Percentiles rank a stretch among this genome's conserved stretches.
Evolutionary conservation across 2,113 vertebrate genomes (phyloP).

Genomic region (Cyanoderma ruficeps): DNA sequence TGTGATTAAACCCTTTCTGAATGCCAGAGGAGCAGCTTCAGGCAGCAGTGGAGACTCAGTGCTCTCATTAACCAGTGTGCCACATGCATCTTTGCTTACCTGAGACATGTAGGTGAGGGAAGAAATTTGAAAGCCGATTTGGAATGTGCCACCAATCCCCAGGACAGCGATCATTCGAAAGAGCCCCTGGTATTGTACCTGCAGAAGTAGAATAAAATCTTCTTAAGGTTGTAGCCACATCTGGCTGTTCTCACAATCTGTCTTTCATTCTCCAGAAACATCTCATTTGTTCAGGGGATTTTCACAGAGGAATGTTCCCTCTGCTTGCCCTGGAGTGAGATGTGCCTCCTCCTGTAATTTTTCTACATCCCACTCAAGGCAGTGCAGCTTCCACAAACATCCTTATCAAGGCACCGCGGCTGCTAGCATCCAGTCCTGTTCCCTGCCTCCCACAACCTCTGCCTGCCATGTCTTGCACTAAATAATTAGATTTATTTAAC

Average conservation of each 20-base stretch:
- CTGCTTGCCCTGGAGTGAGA: not conserved
- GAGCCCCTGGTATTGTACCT: constrained; percentile 61
- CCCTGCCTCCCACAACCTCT: not conserved
- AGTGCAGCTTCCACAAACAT: not conserved
- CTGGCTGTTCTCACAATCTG: not conserved
- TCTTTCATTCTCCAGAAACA: not conserved
- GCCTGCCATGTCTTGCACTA: not conserved
- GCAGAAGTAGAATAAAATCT: not conserved
- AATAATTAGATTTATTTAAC: not conserved
- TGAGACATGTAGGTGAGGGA: constrained; percentile 78
- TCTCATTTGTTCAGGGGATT: not conserved
- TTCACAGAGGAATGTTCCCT: not conserved
- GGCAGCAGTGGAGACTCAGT: not conserved
- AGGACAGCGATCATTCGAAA: constrained; percentile 58
- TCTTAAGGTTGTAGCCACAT: not conserved
- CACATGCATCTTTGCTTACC: constrained; percentile 58
- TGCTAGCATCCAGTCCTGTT: not conserved
- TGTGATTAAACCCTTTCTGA: not conserved
- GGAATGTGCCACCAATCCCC: constrained; percentile 84
- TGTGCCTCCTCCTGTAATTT: not conserved
- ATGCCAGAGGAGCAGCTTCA: not conserved
- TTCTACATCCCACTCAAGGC: not conserved
- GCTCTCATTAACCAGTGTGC: not conserved
- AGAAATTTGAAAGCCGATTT: constrained; percentile 79
- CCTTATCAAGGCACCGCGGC: not conserved